Percentiles rank a stretch among this genome's conserved stretches.
These are phyloP conservation scores for Poeciliopsis turneri DNA, from an alignment of 2,797 vertebrate genomes.

Conservation along the genomic window DNA sequence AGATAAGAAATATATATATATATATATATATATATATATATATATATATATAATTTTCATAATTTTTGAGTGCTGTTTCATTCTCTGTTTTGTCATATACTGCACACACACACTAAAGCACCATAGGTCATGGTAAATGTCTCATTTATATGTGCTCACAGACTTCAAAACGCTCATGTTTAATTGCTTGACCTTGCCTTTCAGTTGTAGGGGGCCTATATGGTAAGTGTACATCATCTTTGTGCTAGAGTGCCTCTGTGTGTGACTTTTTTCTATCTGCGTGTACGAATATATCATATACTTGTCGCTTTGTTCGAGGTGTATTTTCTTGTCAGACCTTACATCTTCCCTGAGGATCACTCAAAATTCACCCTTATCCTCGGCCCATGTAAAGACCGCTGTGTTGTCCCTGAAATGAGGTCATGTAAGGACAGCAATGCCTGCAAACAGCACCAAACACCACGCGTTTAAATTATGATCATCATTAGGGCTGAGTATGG, in stretches of 20 bases:
- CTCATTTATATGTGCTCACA: slow-evolving; percentile 1
- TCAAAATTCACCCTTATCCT: slow-evolving; percentile 33
- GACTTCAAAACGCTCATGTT: slow-evolving; percentile 33
- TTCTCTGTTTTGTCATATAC: not conserved
- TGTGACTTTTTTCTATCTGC: slow-evolving; percentile 13
- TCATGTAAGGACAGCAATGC: slow-evolving; percentile 65
- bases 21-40: not conserved
- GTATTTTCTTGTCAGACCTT: not conserved
- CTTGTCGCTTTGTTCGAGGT: not conserved
- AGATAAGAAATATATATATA: not conserved
- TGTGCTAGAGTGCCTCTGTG: not conserved
- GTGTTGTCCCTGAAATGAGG: slow-evolving; percentile 59
- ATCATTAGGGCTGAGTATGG: slow-evolving; percentile 71
- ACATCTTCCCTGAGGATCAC: slow-evolving; percentile 12
- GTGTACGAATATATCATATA: not conserved
- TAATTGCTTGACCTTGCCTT: slow-evolving; percentile 21
- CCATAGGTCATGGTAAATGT: too few species aligned
- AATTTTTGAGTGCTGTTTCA: not conserved
- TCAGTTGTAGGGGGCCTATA: slow-evolving; percentile 27
- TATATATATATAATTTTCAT: not conserved
- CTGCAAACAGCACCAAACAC: slow-evolving; percentile 65
- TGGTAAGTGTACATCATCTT: slow-evolving; percentile 13
- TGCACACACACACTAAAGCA: not conserved
- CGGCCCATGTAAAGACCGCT: slow-evolving; percentile 60
- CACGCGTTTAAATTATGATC: slow-evolving; percentile 73